Conservation (phyloP, 2,113 vertebrate species). For the Rhabdornis inornatus region DNA sequence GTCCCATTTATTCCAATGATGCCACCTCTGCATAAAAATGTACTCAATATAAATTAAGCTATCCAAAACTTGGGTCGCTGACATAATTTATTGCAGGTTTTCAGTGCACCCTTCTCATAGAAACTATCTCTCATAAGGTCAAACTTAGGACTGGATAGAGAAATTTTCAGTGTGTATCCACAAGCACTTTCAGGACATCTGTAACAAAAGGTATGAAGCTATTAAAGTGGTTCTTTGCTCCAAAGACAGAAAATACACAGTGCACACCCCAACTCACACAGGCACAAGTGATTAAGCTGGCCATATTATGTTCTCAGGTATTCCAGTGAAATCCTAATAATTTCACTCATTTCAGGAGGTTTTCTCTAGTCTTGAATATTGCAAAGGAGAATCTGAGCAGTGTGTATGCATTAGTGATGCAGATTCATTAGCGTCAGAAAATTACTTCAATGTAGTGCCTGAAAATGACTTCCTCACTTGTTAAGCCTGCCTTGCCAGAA, state of each 20-base stretch:
- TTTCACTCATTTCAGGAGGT: neutral
- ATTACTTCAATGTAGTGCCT: neutral
- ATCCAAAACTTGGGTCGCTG: neutral
- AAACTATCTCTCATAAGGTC: neutral
- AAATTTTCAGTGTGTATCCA: neutral
- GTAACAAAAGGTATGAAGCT: neutral
- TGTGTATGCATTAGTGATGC: neutral
- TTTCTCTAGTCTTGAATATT: neutral
- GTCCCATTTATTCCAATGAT: neutral
- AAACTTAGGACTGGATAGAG: neutral
- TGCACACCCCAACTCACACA: neutral
- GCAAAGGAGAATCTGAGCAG: neutral
- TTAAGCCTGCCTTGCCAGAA: slow-evolving; percentile 10
- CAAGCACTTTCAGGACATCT: neutral
- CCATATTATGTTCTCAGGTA: neutral
- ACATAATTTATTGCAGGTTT: neutral
- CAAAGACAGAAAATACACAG: neutral
- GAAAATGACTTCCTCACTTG: slow-evolving; percentile 4
- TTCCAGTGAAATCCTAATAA: neutral
- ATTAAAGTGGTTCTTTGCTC: neutral
- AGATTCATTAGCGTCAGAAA: neutral
- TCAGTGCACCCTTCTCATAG: neutral
- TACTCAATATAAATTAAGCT: neutral
- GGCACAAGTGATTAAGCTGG: neutral
- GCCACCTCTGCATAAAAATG: neutral